Base-by-base conservation (phyloP, 2,113 vertebrate species). In the Eurystomus gularis region DNA sequence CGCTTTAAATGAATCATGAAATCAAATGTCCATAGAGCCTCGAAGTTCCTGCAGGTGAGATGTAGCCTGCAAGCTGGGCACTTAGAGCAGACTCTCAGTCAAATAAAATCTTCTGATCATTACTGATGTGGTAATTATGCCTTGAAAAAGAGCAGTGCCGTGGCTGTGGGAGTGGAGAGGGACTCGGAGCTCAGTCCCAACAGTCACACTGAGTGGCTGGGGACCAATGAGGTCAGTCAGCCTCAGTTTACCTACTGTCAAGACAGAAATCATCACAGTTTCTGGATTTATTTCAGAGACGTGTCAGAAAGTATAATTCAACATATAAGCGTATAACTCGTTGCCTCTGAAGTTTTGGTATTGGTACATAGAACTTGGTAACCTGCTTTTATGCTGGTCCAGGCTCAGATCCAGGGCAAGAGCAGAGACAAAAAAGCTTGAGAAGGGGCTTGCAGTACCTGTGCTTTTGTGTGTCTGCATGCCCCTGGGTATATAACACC, bases 1-100 rank as follows among this genome's bases (percentile, higher is more conserved):
- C 8, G 1, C 54, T 70, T 93, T 88, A 93, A 96, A 94, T 62
- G 88, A 89, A 85, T 96, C 33, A 20, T 75, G 87, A 94, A 95
- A 95, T 91, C 71, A 82, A 96, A 81, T 87, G 80, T 42, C 83
- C 77, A 15, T 54, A 33, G 1, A 91, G 91, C 70, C 73, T 87
- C 44, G 11, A 46, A 82, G 77, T 70, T 97, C 86, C 77, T 92
- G 90, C 86, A 97, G 96, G 95, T 96, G 94, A 95, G 92, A 61
- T 66, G 86, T 68, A 94, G 86, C 94, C 86, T 92, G 92, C 80
- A 49, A 68, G 83, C 80, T 42, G 94, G 78, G 88, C 80, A 69
- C 88, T 94, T 82, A 79, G 66, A 93, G 83, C 72, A 48, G 73
- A 57, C 70, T 92, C 82, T 82, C 79, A 71, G 80, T 94, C 91